Evolutionary conservation across 2,797 vertebrate genomes (phyloP), one percentile per base, ranked within the genome.

Genomic region (Hylomyscus alleni): DNA sequence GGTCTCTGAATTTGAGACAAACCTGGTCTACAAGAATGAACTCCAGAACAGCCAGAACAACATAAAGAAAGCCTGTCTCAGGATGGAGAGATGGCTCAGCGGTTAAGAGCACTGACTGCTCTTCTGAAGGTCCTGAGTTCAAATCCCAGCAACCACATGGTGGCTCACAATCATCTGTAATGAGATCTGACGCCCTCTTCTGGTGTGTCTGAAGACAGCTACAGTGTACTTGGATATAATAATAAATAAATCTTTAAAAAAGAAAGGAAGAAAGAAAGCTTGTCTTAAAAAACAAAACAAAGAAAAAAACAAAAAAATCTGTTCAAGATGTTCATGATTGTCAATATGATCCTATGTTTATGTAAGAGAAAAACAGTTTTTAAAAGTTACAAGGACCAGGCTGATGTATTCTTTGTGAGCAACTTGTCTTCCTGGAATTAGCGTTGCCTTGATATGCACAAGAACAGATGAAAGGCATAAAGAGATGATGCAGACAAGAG

Each of bases 291-390:
- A 31, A 65, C 31, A 31, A 65, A 31, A 65, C 31, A n/a, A n/a
- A n/a, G 19, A n/a, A 6, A 65, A 13, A 31, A 65, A 67, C 1
- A n/a, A 47, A 94, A 72, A n/a, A n/a, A 86, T 13, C 5, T 44
- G 58, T 65, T 10, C 52, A 93, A 90, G 58, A 44, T 76, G 95
- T 85, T 14, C 15, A 26, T 88, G 73, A 84, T 73, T 93, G 80
- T 76, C 6, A 69, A 94, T 52, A 56, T 76, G 17, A 90, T 56
- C 10, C n/a, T 69, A 77, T 67, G 56, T 95, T 58, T 89, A 73
- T 67, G 60, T 40, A 92, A 29, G 94, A 58, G 20, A 26, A 22
- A 11, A 94, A 75, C 56, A 40, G 85, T 13, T 80, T 85, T 89
- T 31, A 54, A 54, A 94, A 34, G 73, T 56, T 75, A 78, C 87